Evolutionary conservation across 2,888 invertebrate species (phyloP).

Genomic region (Arge pagana): DNA sequence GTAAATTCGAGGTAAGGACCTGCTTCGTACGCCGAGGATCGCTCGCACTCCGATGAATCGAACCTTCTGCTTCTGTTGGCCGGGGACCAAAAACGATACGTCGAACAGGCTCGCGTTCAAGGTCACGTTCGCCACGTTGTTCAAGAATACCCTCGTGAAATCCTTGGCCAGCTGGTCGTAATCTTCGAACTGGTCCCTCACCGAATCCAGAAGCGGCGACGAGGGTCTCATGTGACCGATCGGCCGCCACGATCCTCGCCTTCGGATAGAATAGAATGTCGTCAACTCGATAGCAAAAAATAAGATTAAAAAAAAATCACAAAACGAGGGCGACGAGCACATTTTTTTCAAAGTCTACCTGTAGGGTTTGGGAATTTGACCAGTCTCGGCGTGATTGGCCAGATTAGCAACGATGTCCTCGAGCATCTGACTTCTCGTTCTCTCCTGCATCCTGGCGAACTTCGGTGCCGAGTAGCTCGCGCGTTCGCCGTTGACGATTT

Average conservation of each 20-base stretch:
- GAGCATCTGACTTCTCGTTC: conserved; percentile 91
- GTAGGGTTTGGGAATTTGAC: conserved; percentile 94
- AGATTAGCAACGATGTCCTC: conserved; percentile 93
- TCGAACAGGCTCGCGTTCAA: conserved; percentile 85
- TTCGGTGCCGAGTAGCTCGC: conserved; percentile 94
- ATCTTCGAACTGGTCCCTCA: conserved; percentile 91
- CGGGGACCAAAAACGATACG: conserved; percentile 83
- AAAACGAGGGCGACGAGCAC: too few relatives aligned
- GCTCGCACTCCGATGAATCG: conserved; percentile 90
- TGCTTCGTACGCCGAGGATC: conserved; percentile 87
- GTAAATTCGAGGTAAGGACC: conserved; percentile 59
- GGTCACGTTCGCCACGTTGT: conserved; percentile 77
- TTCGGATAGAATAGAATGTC: conserved; percentile 35
- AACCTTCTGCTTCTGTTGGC: conserved; percentile 89
- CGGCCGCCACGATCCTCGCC: conserved; percentile 87
- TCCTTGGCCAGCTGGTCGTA: conserved; percentile 93
- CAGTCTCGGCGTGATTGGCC: conserved; percentile 92
- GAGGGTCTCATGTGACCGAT: conserved; percentile 95
- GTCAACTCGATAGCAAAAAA: not conserved
- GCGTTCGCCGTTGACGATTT: conserved; percentile 91
- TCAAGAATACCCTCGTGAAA: conserved; percentile 86
- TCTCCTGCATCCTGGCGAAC: conserved; percentile 92
- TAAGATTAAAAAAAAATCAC: not conserved
- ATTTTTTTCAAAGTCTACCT: too few relatives aligned
- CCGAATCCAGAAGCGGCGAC: conserved; percentile 88